Evolutionary conservation across 2,113 vertebrate genomes (phyloP).

Genomic region (Chinchilla lanigera): DNA sequence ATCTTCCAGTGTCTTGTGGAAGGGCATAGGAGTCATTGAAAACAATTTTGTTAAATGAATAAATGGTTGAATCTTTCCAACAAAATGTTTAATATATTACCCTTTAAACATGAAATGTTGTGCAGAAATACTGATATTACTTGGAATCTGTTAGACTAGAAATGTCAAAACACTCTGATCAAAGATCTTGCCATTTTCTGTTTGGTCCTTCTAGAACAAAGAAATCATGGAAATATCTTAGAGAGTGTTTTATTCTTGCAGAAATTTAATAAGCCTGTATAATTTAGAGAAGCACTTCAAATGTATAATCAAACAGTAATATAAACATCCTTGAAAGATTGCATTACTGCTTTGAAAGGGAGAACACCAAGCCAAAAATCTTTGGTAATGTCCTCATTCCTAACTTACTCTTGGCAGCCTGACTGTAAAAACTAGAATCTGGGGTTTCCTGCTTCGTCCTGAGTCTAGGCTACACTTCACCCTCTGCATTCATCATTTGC

Average conservation of each 20-base stretch:
- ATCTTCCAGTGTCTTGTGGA: not conserved
- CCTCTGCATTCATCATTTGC: slow-evolving; percentile 60
- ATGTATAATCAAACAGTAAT: slow-evolving; percentile 20
- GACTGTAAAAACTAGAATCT: slow-evolving; percentile 46
- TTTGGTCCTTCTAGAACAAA: slow-evolving; percentile 40
- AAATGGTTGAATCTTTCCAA: not conserved
- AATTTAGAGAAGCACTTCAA: slow-evolving; percentile 9
- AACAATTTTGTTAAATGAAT: slow-evolving; percentile 19
- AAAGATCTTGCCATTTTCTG: not conserved
- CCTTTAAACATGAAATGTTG: slow-evolving; percentile 20
- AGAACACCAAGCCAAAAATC: not conserved
- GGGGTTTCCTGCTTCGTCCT: slow-evolving; percentile 44
- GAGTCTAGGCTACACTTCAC: not conserved
- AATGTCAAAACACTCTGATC: slow-evolving; percentile 18
- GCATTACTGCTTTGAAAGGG: not conserved
- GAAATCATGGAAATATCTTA: not conserved
- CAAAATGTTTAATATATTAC: slow-evolving; percentile 12
- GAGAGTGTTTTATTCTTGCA: not conserved
- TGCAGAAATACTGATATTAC: not conserved
- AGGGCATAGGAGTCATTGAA: not conserved
- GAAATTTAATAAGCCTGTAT: not conserved
- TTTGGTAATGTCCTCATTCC: not conserved
- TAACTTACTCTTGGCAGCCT: not conserved
- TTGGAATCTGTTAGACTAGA: not conserved
- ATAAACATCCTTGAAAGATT: not conserved